A percentile compares a stretch with the other conserved stretches of the same genome.
Conservation (phyloP, 1,140 invertebrate genomes). For the Pentalonia nigronervosa region DNA sequence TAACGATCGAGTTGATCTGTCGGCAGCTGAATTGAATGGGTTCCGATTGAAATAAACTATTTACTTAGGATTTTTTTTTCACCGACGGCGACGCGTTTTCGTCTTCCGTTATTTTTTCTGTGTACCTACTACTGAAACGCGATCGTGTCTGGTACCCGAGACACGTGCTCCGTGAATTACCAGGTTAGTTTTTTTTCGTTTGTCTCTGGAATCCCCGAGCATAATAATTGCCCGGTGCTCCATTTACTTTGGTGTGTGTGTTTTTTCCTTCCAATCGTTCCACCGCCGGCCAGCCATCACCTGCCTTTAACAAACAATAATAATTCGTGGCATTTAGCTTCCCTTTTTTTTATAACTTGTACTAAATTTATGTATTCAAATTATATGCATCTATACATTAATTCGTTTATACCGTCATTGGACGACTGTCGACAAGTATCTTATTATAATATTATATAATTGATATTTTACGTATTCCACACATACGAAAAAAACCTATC, state of each 20-base stretch:
- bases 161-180: conserved; percentile 57
- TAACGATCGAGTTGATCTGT: conserved; percentile 16
- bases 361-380: conserved; percentile 14
- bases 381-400: neutral
- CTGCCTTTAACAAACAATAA: conserved; percentile 27
- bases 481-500: neutral
- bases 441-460: neutral
- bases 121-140: conserved; percentile 20
- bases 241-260: conserved; percentile 25
- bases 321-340: conserved; percentile 26
- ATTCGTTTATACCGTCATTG: neutral
- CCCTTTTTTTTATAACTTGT: neutral
- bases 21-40: conserved; percentile 57
- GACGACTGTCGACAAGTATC: neutral
- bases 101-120: conserved; percentile 35
- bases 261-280: conserved; percentile 12
- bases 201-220: conserved; percentile 32
- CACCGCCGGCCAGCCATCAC: neutral
- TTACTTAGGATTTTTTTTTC: conserved; percentile 55
- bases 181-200: conserved; percentile 39
- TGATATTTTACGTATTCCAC: neutral
- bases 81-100: conserved; percentile 15
- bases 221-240: conserved; percentile 50
- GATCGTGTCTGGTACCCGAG: conserved; percentile 42
- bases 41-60: conserved; percentile 51